Conservation (phyloP, 1,140 invertebrate genomes). For the Tetranychus cinnabarinus region DNA sequence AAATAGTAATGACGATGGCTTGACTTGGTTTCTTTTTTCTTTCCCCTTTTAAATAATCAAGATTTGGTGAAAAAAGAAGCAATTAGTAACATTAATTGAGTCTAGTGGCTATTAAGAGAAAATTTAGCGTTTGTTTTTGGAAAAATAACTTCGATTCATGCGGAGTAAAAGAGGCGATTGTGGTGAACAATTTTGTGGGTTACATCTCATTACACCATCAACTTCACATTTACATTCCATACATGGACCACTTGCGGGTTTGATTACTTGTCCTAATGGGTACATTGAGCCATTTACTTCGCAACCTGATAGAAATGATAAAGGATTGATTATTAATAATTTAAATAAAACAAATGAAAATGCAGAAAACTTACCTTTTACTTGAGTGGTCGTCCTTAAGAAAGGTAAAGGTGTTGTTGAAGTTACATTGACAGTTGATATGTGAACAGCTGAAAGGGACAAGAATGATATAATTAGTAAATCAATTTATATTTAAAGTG, state of each 20-base stretch:
- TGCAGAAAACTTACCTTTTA: conserved; percentile 29
- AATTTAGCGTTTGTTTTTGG: neutral
- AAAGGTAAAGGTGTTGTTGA: neutral
- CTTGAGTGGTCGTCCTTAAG: conserved; percentile 15
- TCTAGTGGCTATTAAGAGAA: too few species aligned
- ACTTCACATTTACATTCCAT: conserved; percentile 51
- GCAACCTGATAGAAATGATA: conserved; percentile 31
- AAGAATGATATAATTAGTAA: neutral
- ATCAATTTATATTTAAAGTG: neutral
- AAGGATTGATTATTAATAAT: neutral
- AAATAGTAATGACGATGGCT: too few species aligned
- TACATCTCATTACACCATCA: conserved; percentile 65
- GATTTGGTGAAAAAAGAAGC: too few species aligned
- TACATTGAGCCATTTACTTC: conserved; percentile 56
- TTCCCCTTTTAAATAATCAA: too few species aligned
- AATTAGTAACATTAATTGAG: too few species aligned
- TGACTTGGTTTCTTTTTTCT: too few species aligned
- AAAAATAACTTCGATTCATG: conserved; percentile 9
- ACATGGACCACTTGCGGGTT: conserved; percentile 62
- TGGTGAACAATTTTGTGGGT: conserved; percentile 59
- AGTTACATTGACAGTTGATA: neutral
- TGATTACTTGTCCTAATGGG: conserved; percentile 52
- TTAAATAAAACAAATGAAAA: too few species aligned
- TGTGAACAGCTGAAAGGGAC: conserved; percentile 2
- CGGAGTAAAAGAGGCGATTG: conserved; percentile 43